Base-by-base conservation (phyloP, 2,888 invertebrate species). In the Luffia ferchaultella region DNA sequence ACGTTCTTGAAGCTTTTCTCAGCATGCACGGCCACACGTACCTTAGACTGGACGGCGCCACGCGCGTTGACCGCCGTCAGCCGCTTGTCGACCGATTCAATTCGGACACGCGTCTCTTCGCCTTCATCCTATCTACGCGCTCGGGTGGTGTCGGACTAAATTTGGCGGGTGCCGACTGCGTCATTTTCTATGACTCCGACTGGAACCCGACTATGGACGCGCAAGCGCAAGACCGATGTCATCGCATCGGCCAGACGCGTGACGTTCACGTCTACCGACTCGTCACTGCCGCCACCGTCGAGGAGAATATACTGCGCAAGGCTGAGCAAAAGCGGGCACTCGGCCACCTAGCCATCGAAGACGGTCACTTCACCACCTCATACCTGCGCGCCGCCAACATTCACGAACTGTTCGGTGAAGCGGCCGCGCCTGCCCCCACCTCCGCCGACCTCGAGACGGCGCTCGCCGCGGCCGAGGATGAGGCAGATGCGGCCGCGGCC, bases 161-260 rank as follows among this genome's bases (percentile, higher is more conserved):
- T 87, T 87, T 99, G 59, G 98, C 98, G 30, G 99, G 98, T 58
- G 99, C 99, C 45, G 99, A 99, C 84, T 96, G 97, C 62, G 98
- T 99, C 60, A 93, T 99, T 72, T 99, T 99, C 86, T 99, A 99
- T 78, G 99, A 99, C 85, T 97, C 97, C 55, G 98, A 98, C 83
- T 98, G 98, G 98, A 98, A 98, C 87, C 98, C 98, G 48, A 98
- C 98, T 2, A 98, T 99, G 98, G 99, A 99, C 85, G 98, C 98
- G 54, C 80, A 80, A 67, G 96, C 95, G 56, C 95, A 95, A 78
- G 96, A 96, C 84, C 89, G 97, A 60, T 98, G 98, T 76, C 99
- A 99, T 86, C 90, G 99, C 63, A 99, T 99, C 73, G 99, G 99
- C 0, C 99, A 99, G 85, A 99, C 98, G 16, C 87, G 98, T 61